Percentiles rank a stretch among this genome's conserved stretches.
Evolutionary conservation across 2,797 vertebrate genomes (phyloP).

Genomic region (Cirrhinus mrigala): DNA sequence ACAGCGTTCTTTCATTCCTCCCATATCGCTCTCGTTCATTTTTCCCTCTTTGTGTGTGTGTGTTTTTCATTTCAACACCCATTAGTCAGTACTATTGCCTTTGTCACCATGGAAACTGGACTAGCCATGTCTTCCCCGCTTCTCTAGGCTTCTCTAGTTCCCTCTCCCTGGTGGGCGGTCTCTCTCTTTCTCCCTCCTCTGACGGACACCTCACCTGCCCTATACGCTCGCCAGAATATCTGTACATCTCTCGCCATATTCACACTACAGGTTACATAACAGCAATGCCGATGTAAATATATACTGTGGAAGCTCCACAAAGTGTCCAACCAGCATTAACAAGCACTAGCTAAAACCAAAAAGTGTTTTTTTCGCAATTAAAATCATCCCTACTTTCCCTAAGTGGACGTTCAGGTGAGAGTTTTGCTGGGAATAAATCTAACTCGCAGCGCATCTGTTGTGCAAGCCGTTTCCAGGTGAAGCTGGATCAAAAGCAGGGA

Average conservation of each 20-base stretch:
- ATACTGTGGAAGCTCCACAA: not conserved
- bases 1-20: conserved; percentile 46
- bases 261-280: conserved; percentile 41
- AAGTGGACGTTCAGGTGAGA: not conserved
- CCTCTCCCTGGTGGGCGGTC: conserved; percentile 49
- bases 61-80: conserved; percentile 69
- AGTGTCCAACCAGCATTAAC: not conserved
- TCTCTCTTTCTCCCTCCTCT: conserved; percentile 7
- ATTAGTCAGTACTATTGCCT: conserved; percentile 77
- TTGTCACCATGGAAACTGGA: conserved; percentile 85
- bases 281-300: not conserved
- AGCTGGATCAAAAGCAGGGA: conserved; percentile 13
- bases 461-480: not conserved
- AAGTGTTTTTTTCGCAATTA: not conserved
- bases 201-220: conserved; percentile 64
- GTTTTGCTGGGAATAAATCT: not conserved
- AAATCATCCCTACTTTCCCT: not conserved
- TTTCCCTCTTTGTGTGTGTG: conserved; percentile 30
- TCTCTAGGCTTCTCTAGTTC: conserved; percentile 52
- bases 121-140: conserved; percentile 73
- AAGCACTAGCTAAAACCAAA: not conserved
- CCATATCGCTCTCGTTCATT: not conserved
- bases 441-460: not conserved
- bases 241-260: not conserved
- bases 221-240: conserved; percentile 26